These are phyloP conservation scores for Ceratoteleas bidentatus DNA, from an alignment of 1,140 invertebrate species.

Conservation along the genomic window DNA sequence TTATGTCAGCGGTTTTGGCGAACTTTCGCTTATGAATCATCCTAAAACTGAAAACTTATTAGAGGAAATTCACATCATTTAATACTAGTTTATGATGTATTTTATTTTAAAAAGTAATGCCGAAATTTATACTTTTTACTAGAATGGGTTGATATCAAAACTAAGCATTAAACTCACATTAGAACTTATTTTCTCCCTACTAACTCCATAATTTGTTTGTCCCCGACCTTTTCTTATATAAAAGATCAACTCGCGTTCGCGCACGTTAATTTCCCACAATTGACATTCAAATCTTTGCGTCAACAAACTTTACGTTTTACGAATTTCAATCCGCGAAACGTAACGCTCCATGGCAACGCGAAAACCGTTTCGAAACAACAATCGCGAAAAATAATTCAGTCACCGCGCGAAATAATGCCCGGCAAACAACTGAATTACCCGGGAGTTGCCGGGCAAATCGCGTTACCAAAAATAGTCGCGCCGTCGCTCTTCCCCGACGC, in stretches of 20 bases:
- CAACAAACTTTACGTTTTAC: neutral
- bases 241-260: neutral
- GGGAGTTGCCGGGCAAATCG: conserved; percentile 5
- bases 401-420: neutral
- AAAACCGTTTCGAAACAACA: neutral
- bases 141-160: no score
- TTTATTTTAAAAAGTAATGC: no score
- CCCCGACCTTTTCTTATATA: neutral
- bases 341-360: neutral
- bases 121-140: no score
- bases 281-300: neutral
- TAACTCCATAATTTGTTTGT: neutral
- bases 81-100: no score
- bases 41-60: no score
- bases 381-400: neutral
- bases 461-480: conserved; percentile 17
- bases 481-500: neutral
- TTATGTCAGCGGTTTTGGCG: no score
- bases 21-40: no score
- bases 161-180: no score
- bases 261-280: neutral
- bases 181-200: neutral
- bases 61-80: no score
- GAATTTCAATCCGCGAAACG: neutral
- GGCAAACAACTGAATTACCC: conserved; percentile 9